A percentile compares a stretch with the other conserved stretches of the same genome.
These are phyloP conservation scores for Limnephilus lunatus DNA, from an alignment of 2,888 invertebrate genomes.

Conservation along the genomic window DNA sequence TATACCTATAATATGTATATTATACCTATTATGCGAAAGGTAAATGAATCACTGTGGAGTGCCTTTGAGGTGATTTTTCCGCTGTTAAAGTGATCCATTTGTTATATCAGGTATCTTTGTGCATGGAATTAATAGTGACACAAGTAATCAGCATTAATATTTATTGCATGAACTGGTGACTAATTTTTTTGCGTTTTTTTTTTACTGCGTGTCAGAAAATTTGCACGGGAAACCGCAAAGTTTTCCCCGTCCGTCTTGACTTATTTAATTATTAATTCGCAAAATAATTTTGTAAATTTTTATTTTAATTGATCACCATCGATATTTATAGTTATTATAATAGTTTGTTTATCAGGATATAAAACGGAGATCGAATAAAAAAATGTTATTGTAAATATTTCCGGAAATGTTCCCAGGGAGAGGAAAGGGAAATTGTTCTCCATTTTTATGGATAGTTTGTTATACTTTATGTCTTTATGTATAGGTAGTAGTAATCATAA, in stretches of 20 bases:
- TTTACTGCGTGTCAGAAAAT: neutral
- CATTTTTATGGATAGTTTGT: too few relatives aligned
- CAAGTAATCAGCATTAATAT: neutral
- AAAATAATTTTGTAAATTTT: neutral
- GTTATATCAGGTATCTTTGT: neutral
- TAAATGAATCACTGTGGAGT: neutral
- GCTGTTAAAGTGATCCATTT: neutral
- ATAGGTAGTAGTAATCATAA: too few relatives aligned
- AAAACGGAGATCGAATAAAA: too few relatives aligned
- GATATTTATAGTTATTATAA: too few relatives aligned
- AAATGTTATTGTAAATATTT: too few relatives aligned
- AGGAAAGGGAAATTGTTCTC: too few relatives aligned
- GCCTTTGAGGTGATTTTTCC: neutral
- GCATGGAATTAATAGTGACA: neutral
- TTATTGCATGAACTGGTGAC: neutral
- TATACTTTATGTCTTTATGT: too few relatives aligned
- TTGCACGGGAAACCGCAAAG: neutral
- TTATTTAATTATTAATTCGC: too few relatives aligned
- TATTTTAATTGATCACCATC: neutral
- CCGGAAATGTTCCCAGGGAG: too few relatives aligned
- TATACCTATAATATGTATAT: neutral
- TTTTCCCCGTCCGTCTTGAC: neutral
- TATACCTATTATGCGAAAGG: neutral
- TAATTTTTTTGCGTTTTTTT: neutral
- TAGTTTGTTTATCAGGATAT: too few relatives aligned